These are phyloP conservation scores for Channa striata DNA, from an alignment of 2,797 vertebrate genomes.

Conservation along the genomic window DNA sequence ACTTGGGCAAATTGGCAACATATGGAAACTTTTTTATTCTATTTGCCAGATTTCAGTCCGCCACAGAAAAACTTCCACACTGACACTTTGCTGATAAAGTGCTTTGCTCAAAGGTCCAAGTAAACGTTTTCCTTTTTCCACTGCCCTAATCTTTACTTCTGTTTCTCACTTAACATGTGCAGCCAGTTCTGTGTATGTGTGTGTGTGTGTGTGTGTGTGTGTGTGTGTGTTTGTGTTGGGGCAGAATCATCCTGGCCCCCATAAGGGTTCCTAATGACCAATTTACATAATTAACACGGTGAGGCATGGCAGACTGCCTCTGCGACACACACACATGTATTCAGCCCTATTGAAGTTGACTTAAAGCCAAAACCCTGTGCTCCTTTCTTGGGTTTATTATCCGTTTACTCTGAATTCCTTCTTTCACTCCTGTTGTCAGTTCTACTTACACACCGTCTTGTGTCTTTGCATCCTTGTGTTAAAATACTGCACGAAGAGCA, in stretches of 20 bases:
- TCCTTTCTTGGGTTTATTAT: constrained; percentile 21
- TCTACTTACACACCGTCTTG: background rate
- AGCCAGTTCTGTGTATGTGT: constrained; percentile 35
- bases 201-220: constrained; percentile 9
- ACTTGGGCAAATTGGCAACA: background rate
- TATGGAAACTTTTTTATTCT: background rate
- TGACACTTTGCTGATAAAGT: constrained; percentile 10
- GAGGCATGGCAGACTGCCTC: constrained; percentile 62
- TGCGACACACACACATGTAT: constrained; percentile 28
- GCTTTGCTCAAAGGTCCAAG: constrained; percentile 22
- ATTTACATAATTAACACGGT: constrained; percentile 80
- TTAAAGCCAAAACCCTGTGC: constrained; percentile 32
- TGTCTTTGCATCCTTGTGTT: background rate
- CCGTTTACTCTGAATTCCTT: constrained; percentile 20
- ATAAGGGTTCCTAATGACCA: constrained; percentile 70
- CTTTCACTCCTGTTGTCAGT: constrained; percentile 11
- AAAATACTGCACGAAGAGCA: background rate
- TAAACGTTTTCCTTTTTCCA: constrained; percentile 33
- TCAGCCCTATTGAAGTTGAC: constrained; percentile 27
- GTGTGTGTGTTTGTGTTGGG: constrained; percentile 31
- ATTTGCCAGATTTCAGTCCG: constrained; percentile 13
- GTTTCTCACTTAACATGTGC: constrained; percentile 49
- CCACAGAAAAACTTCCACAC: constrained; percentile 9
- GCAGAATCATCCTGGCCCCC: constrained; percentile 53
- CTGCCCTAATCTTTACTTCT: constrained; percentile 43